phyloP scores from a whole-genome alignment of 1,140 invertebrate genomes.

The Lepidurus packardi region DNA sequence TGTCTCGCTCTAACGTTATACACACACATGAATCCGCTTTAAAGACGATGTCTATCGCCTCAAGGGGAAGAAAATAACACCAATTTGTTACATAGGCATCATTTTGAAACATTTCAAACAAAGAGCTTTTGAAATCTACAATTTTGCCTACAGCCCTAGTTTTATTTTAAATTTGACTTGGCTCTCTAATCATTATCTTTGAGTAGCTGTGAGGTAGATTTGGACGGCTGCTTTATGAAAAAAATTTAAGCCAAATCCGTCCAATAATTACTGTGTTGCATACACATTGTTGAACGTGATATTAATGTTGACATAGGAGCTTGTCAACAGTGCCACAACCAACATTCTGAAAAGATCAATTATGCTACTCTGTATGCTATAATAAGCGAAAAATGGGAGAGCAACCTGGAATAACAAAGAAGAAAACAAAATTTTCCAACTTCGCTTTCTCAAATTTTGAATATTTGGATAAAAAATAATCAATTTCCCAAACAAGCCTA shows the following conservation, averaged over 20 bases:
- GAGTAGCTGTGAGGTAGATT: not conserved
- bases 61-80: not conserved
- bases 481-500: not conserved
- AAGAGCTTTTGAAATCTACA: not conserved
- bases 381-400: not conserved
- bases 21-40: not conserved
- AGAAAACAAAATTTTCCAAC: not conserved
- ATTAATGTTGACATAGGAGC: slow-evolving; percentile 10
- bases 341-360: slow-evolving; percentile 4
- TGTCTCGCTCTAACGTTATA: not conserved
- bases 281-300: not conserved
- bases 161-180: no score
- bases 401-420: not conserved
- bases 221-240: not conserved
- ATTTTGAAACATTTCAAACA: not conserved
- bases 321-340: slow-evolving; percentile 7
- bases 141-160: no score
- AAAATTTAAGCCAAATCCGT: not conserved
- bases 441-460: not conserved
- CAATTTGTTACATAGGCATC: not conserved
- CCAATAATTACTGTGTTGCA: slow-evolving; percentile 5
- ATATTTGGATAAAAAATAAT: not conserved
- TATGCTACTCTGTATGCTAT: not conserved
- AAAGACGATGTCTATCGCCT: not conserved
- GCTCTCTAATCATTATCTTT: no score